phyloP scores from a whole-genome alignment of 2,888 invertebrate species.

The Noctua janthe region DNA sequence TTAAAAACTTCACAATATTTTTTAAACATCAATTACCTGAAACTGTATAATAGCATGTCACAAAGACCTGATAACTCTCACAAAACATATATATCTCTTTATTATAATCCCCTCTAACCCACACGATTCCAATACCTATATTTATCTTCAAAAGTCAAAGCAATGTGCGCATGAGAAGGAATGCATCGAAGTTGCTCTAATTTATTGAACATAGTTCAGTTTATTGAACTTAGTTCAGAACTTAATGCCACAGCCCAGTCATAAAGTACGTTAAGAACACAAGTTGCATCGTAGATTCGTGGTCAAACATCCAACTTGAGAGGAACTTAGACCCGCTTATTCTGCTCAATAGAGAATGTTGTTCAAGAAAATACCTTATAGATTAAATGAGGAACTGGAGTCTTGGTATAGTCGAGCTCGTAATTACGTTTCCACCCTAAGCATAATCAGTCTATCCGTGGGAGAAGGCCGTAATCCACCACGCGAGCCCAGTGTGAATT shows the following conservation, averaged over 20 bases:
- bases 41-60: too few species aligned
- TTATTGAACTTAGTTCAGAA: slow-evolving; percentile 57
- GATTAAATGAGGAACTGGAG: slow-evolving; percentile 6
- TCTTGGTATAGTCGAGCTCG: not conserved
- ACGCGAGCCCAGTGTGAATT: not conserved
- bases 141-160: slow-evolving; percentile 45
- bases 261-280: slow-evolving; percentile 62
- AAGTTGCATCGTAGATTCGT: slow-evolving; percentile 47
- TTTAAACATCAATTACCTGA: too few species aligned
- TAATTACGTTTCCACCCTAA: not conserved
- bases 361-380: slow-evolving; percentile 7
- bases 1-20: too few species aligned
- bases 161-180: slow-evolving; percentile 21
- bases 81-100: not conserved
- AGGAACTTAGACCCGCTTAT: slow-evolving; percentile 41
- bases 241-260: slow-evolving; percentile 51
- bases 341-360: slow-evolving; percentile 26
- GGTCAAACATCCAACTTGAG: slow-evolving; percentile 51
- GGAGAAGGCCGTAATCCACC: not conserved
- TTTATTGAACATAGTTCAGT: slow-evolving; percentile 55
- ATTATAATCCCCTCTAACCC: not conserved
- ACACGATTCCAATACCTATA: slow-evolving; percentile 40
- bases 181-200: slow-evolving; percentile 57
- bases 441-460: not conserved
- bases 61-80: too few species aligned